A percentile compares a stretch with the other conserved stretches of the same genome.
Conservation (phyloP, 2,797 vertebrate species). For the Ambastaia sidthimunki region DNA sequence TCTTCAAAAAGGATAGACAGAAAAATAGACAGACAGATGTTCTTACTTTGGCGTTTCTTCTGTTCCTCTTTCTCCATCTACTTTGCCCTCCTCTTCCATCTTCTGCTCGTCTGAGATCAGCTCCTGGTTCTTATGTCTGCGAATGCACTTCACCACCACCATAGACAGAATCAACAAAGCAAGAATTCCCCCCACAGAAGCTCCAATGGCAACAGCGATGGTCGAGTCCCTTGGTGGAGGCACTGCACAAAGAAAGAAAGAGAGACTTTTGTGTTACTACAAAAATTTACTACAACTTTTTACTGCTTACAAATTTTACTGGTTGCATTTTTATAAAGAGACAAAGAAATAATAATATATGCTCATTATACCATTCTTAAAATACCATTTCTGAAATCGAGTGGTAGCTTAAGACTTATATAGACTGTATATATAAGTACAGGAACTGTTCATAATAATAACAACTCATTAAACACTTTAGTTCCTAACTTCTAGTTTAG, state of each 20-base stretch:
- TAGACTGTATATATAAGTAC: no score
- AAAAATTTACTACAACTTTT: no score
- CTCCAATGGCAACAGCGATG: slow-evolving; percentile 92
- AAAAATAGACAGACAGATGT: background rate
- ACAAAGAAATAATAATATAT: no score
- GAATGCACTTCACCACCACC: slow-evolving; percentile 93
- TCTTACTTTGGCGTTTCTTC: slow-evolving; percentile 93
- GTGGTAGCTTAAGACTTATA: no score
- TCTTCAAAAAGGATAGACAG: background rate
- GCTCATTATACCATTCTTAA: no score
- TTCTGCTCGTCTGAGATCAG: slow-evolving; percentile 93
- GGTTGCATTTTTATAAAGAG: no score
- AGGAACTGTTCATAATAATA: no score
- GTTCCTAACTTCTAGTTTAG: no score
- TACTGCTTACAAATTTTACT: no score
- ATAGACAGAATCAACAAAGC: slow-evolving; percentile 93
- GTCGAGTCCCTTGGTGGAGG: slow-evolving; percentile 92
- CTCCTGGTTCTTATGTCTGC: slow-evolving; percentile 92
- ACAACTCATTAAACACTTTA: no score
- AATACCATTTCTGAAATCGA: no score
- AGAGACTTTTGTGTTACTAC: no score
- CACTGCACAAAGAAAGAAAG: slow-evolving; percentile 69
- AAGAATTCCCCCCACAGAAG: slow-evolving; percentile 91
- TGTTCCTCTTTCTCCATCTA: slow-evolving; percentile 86
- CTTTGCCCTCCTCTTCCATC: slow-evolving; percentile 96